These are phyloP conservation scores for Solenodon paradoxus DNA, from an alignment of 2,113 vertebrate species.

Conservation along the genomic window DNA sequence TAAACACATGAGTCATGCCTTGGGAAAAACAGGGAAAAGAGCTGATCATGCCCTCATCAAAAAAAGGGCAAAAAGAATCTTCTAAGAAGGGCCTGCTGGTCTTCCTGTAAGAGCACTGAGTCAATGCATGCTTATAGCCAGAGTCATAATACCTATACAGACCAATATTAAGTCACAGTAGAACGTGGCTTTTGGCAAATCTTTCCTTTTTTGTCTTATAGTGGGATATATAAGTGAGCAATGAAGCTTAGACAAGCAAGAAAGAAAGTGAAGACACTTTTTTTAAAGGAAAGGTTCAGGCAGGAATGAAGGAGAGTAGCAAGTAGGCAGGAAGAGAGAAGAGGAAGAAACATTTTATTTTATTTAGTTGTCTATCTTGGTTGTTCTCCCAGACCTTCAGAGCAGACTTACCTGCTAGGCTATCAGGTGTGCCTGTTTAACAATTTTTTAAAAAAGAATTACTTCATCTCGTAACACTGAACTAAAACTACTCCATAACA, in stretches of 20 bases:
- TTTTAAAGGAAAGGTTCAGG: too few species aligned
- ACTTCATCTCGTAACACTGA: not conserved
- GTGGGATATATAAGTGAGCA: not conserved
- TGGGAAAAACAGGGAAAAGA: slow-evolving; percentile 55
- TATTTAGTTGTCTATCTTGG: too few species aligned
- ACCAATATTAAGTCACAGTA: slow-evolving; percentile 41
- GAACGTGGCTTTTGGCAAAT: not conserved
- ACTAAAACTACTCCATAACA: slow-evolving; percentile 1
- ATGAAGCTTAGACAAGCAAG: not conserved
- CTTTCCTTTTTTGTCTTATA: not conserved
- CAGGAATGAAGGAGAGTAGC: too few species aligned
- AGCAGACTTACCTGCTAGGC: too few species aligned
- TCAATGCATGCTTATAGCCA: slow-evolving; percentile 77
- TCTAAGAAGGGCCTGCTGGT: slow-evolving; percentile 75
- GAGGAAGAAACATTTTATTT: too few species aligned
- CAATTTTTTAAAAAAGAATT: not conserved
- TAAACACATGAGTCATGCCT: slow-evolving; percentile 73
- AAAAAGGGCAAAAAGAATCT: slow-evolving; percentile 77
- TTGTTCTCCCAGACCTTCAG: too few species aligned
- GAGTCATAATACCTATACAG: slow-evolving; percentile 77
- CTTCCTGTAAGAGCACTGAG: slow-evolving; percentile 67
- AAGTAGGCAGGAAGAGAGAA: too few species aligned
- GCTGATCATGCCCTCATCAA: slow-evolving; percentile 70
- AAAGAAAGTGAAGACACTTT: slow-evolving; percentile 12
- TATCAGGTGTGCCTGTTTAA: not conserved